Evolutionary conservation across 2,888 invertebrate species (phyloP).

Genomic region (Ommatoiulus sabulosus): DNA sequence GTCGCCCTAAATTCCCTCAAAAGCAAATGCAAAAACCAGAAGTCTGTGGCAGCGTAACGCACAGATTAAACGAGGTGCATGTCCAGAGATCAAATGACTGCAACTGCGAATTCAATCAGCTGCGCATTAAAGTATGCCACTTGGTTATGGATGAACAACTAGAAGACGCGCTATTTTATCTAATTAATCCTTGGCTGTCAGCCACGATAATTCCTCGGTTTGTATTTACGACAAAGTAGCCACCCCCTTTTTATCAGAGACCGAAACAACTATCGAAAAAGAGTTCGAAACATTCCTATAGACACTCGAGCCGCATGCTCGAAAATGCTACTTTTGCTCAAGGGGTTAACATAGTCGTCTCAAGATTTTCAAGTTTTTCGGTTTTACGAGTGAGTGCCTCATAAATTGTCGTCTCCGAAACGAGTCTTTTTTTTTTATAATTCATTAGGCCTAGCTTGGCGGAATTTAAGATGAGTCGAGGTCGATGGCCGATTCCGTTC

Average conservation of each 20-base stretch:
- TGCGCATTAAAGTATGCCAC: neutral
- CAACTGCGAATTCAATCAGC: conserved; percentile 32
- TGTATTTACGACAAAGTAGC: neutral
- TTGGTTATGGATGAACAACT: neutral
- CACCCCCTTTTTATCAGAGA: neutral
- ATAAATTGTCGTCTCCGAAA: neutral
- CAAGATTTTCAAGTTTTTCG: neutral
- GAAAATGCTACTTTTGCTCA: neutral
- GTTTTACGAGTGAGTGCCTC: neutral
- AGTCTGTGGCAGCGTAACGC: no score
- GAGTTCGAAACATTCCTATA: neutral
- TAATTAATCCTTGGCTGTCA: conserved; percentile 5
- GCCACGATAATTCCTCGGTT: neutral
- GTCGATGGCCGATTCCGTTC: neutral
- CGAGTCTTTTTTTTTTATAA: neutral
- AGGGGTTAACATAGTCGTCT: neutral
- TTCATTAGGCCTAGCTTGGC: neutral
- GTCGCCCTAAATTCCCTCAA: neutral
- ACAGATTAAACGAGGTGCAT: neutral
- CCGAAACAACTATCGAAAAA: neutral
- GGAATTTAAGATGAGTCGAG: conserved; percentile 10
- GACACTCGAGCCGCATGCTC: no score
- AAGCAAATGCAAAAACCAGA: neutral
- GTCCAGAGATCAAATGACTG: neutral
- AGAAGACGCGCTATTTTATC: neutral